Evolutionary conservation across 1,140 invertebrate genomes (phyloP), one percentile per base, ranked within the genome.

Genomic region (Drosophila pandora): DNA sequence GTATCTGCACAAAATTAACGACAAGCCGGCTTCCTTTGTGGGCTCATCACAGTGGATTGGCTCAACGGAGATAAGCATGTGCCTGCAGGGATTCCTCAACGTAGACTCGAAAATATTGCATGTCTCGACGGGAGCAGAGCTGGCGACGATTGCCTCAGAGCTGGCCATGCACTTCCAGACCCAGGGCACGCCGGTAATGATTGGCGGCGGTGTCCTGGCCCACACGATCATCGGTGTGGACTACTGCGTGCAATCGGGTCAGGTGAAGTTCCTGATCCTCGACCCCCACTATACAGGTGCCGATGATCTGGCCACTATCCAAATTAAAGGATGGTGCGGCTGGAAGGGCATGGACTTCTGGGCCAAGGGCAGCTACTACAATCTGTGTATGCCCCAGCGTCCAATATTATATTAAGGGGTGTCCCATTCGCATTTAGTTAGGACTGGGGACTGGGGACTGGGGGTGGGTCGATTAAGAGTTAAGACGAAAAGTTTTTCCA

Each of bases 161-260:
- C 92, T 99, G 54, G 93, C 95, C 1, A 93, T 95, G 88, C 99
- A 99, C 93, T 99, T 99, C 92, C 93, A 96, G 74, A 96, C 94
- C 39, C 95, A 99, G 89, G 98, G 98, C 53, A 98, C 97, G 43
- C 99, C 99, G 9, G 94, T 99, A 62, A 99, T 99, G 99, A 99
- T 99, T 81, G 97, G 98, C 85, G 99, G 99, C 23, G 98, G 98
- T 78, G 97, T 98, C 28, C 93, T 99, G 71, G 99, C 99, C 17
- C 98, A 99, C 90, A 99, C 99, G 34, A 99, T 99, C 67, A 93
- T 99, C 61, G 99, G 99, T 3, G 95, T 99, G 2, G 96, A 97
- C 90, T 98, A 96, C 82, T 96, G 98, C 90, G 93, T 95, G 58
- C 91, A 94, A 30, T 96, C 95, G 12, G 95, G 94, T 30, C 95